Evolutionary conservation across 2,797 vertebrate species (phyloP).

Genomic region (Thripadectes ignobilis): DNA sequence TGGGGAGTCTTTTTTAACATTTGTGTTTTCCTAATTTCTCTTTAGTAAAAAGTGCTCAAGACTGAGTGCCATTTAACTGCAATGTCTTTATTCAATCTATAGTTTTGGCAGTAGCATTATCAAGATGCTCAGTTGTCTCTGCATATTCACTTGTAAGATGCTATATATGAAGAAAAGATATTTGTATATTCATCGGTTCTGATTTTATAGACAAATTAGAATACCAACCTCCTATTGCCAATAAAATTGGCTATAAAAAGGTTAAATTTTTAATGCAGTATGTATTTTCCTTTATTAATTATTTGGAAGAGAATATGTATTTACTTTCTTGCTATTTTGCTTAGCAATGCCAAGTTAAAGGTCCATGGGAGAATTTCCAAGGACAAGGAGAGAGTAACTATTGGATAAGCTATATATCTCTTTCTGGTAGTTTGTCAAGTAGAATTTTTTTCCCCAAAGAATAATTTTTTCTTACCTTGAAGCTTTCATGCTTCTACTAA

Average conservation of each 20-base stretch:
- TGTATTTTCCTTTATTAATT: background rate
- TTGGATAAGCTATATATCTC: background rate
- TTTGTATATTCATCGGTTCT: background rate
- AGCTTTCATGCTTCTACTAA: background rate
- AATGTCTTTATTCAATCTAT: background rate
- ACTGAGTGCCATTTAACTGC: background rate
- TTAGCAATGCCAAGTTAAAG: background rate
- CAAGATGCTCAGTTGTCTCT: background rate
- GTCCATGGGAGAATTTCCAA: constrained; percentile 45
- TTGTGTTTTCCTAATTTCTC: background rate
- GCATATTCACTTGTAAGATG: background rate
- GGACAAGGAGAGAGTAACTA: background rate
- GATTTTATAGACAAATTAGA: background rate
- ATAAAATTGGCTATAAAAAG: background rate
- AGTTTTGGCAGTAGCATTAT: background rate
- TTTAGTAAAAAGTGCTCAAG: background rate
- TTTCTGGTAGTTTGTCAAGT: background rate
- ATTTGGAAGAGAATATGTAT: background rate
- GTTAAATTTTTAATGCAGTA: background rate
- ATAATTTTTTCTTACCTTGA: background rate
- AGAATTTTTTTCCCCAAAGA: background rate
- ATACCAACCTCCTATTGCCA: background rate
- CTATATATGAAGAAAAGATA: background rate
- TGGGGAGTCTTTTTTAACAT: background rate
- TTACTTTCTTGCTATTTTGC: background rate